Percentiles rank a stretch among this genome's conserved stretches.
phyloP scores from a whole-genome alignment of 2,797 vertebrate genomes.

The Urophycis tenuis region DNA sequence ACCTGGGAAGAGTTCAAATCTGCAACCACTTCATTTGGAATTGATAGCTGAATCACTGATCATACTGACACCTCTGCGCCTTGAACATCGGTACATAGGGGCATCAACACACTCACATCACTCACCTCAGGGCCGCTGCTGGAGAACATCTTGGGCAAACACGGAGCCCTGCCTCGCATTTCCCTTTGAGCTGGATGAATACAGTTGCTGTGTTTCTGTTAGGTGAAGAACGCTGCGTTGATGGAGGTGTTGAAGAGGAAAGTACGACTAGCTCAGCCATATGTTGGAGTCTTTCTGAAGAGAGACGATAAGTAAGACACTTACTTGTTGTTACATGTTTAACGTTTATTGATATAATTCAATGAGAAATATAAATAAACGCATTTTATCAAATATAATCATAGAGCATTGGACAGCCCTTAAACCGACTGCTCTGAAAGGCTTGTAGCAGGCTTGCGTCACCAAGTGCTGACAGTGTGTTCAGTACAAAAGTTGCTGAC shows the following conservation, averaged over 20 bases:
- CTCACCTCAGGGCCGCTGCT: no score
- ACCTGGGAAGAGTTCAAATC: no score
- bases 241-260: constrained; percentile 91
- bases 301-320: constrained; percentile 82
- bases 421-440: not conserved
- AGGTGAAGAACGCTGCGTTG: constrained; percentile 91
- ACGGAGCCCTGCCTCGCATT: no score
- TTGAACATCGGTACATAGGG: no score
- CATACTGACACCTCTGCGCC: no score
- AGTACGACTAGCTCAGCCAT: constrained; percentile 91
- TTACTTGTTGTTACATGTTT: not conserved
- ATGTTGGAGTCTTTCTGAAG: constrained; percentile 93
- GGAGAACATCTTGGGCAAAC: no score
- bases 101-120: no score
- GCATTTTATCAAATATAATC: not conserved
- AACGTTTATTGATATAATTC: not conserved
- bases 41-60: no score
- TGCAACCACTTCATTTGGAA: no score
- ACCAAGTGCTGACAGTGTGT: not conserved
- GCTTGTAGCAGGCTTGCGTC: not conserved
- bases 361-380: not conserved
- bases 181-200: not conserved
- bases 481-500: not conserved
- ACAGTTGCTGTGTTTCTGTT: not conserved
- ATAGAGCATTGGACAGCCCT: not conserved